Evolutionary conservation across 2,888 invertebrate species (phyloP).

Genomic region (Helicoverpa assulta): DNA sequence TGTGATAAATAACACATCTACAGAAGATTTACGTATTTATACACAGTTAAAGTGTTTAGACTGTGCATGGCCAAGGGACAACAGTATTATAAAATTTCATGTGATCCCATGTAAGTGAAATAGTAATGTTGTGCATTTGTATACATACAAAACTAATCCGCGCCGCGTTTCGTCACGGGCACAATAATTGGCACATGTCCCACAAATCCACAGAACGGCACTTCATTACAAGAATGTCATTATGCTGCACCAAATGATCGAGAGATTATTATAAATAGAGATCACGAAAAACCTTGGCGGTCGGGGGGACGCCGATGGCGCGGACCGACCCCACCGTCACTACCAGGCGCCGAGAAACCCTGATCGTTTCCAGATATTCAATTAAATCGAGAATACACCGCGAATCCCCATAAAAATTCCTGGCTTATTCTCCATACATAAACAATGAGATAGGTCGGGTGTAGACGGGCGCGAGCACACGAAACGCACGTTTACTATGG

Average conservation of each 20-base stretch:
- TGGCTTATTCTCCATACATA: constrained; percentile 89
- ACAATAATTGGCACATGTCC: constrained; percentile 89
- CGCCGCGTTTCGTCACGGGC: constrained; percentile 83
- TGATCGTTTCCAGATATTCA: constrained; percentile 77
- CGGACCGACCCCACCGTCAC: constrained; percentile 69
- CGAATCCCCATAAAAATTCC: constrained; percentile 87
- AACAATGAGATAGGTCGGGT: constrained; percentile 90
- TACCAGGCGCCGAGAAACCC: constrained; percentile 68
- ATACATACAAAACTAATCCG: constrained; percentile 81
- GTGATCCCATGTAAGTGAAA: constrained; percentile 69
- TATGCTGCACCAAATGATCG: constrained; percentile 87
- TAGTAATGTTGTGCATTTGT: constrained; percentile 76
- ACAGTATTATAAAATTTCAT: constrained; percentile 54
- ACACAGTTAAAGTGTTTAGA: constrained; percentile 20
- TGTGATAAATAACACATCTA: constrained; percentile 49
- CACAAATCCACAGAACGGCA: constrained; percentile 85
- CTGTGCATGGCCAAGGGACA: constrained; percentile 34
- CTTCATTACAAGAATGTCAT: constrained; percentile 89
- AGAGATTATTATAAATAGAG: constrained; percentile 89
- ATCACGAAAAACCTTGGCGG: constrained; percentile 84
- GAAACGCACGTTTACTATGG: constrained; percentile 88
- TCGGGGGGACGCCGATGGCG: constrained; percentile 76
- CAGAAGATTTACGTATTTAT: constrained; percentile 44
- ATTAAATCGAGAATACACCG: constrained; percentile 79
- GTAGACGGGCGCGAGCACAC: constrained; percentile 88